Conservation (phyloP, 2,113 vertebrate species). For the Centropristis striata region DNA sequence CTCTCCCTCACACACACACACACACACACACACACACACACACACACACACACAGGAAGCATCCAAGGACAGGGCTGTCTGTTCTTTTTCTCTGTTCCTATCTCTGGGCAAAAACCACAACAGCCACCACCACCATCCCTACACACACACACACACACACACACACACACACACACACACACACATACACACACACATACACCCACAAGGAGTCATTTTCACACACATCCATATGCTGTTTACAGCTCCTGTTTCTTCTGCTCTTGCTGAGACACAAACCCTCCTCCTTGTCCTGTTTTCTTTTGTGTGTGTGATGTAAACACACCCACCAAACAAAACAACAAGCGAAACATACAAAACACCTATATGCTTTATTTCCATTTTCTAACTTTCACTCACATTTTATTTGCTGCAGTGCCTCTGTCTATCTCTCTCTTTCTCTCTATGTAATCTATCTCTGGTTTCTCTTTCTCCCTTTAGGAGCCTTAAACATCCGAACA, state of each 20-base stretch:
- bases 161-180: not conserved
- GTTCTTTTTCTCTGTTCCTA: slow-evolving; percentile 1
- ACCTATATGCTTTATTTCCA: not conserved
- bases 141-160: too few species aligned
- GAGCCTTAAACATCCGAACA: slow-evolving; percentile 93
- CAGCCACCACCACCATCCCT: not conserved
- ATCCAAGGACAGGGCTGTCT: slow-evolving; percentile 32
- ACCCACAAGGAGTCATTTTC: not conserved
- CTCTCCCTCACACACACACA: slow-evolving; percentile 6
- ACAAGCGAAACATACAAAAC: not conserved
- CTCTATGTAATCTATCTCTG: not conserved
- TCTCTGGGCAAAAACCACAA: slow-evolving; percentile 5
- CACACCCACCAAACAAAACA: not conserved
- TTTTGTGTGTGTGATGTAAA: slow-evolving; percentile 5
- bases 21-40: slow-evolving; percentile 5
- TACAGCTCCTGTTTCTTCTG: slow-evolving; percentile 1
- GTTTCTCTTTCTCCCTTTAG: slow-evolving; percentile 65
- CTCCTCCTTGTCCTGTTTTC: not conserved
- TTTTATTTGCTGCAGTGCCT: not conserved
- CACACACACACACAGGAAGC: not conserved
- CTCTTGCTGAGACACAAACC: not conserved
- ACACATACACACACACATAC: not conserved
- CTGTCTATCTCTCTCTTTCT: not conserved
- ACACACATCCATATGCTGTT: slow-evolving; percentile 2
- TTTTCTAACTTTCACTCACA: not conserved